Conservation (phyloP, 37 sponge, comb jelly and placozoan species). For the Ephydatia muelleri region DNA sequence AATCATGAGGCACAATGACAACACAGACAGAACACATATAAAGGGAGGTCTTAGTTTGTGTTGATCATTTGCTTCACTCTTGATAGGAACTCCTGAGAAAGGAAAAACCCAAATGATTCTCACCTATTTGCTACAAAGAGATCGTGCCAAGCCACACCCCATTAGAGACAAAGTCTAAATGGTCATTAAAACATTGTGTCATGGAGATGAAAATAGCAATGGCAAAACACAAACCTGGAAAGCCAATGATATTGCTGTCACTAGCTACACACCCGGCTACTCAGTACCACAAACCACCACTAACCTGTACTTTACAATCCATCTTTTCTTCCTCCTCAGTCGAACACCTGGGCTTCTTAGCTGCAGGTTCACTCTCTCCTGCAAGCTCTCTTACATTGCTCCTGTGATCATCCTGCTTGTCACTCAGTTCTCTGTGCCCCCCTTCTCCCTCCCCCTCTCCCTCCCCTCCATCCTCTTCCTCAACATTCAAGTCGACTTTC, state of each 20-base stretch:
- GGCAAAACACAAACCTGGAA: background rate
- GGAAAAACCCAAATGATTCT: background rate
- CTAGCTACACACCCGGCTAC: background rate
- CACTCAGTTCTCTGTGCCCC: background rate
- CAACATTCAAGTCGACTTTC: background rate
- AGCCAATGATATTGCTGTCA: background rate
- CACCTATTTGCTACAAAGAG: background rate
- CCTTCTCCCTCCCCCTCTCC: background rate
- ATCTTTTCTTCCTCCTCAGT: conserved; percentile 14
- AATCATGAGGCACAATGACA: background rate
- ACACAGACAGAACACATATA: background rate
- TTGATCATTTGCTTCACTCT: conserved; percentile 42
- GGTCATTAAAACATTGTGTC: too few species aligned
- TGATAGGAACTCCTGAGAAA: conserved; percentile 35
- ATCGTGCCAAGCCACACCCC: too few species aligned
- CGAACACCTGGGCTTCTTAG: background rate
- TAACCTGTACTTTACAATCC: conserved; percentile 27
- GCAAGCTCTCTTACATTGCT: background rate
- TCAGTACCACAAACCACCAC: background rate
- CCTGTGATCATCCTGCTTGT: background rate
- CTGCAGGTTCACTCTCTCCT: background rate
- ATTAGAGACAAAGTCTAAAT: too few species aligned
- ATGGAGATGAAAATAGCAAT: too few species aligned
- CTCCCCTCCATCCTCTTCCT: conserved; percentile 32
- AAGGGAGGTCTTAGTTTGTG: background rate